Conservation (phyloP, 2,797 vertebrate species). For the Enteromius mattozi region DNA sequence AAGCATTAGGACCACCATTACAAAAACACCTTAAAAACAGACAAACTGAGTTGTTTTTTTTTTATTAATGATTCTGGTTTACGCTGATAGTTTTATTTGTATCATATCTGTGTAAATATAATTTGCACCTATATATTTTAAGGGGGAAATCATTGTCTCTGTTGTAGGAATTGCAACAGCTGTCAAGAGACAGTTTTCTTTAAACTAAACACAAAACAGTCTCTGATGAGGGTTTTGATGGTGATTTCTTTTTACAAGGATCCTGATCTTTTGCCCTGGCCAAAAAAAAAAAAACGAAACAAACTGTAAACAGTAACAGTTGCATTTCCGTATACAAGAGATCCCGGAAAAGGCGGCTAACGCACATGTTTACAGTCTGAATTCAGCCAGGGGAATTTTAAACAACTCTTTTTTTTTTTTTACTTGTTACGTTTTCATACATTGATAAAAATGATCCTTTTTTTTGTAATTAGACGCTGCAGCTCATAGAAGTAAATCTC, state of each 20-base stretch:
- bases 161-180: constrained; percentile 1
- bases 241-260: constrained; percentile 32
- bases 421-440: constrained; percentile 51
- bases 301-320: constrained; percentile 14
- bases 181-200: constrained; percentile 21
- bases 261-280: constrained; percentile 24
- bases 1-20: background rate
- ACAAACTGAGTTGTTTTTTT: background rate
- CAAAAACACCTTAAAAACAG: constrained; percentile 8
- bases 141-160: constrained; percentile 15
- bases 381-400: constrained; percentile 46
- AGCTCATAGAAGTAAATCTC: constrained; percentile 75
- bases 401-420: constrained; percentile 24
- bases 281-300: constrained; percentile 17
- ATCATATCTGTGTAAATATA: constrained; percentile 10
- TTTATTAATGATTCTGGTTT: background rate
- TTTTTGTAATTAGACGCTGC: constrained; percentile 73
- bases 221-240: constrained; percentile 13
- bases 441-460: constrained; percentile 66
- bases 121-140: constrained; percentile 3
- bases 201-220: constrained; percentile 20
- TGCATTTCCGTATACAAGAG: constrained; percentile 16
- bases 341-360: constrained; percentile 36
- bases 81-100: constrained; percentile 9
- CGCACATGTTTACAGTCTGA: constrained; percentile 32